These are phyloP conservation scores for Actias luna DNA, from an alignment of 2,888 invertebrate genomes.

Conservation along the genomic window DNA sequence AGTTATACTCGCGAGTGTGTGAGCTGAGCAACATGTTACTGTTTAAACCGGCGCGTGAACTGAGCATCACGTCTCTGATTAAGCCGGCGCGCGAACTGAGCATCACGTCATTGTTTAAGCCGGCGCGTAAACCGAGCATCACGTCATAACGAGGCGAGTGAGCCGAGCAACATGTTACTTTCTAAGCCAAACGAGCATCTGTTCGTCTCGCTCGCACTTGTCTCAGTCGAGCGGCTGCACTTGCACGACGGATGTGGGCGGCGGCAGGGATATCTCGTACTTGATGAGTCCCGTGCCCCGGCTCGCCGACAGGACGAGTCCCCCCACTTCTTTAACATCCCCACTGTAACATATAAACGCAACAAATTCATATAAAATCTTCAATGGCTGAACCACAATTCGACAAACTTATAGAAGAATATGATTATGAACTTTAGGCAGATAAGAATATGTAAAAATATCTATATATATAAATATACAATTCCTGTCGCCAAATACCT, in stretches of 20 bases:
- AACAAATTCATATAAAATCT: not conserved
- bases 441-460: too few relatives aligned
- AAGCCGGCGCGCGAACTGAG: slow-evolving; percentile 4
- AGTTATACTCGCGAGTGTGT: not conserved
- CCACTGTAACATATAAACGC: slow-evolving; percentile 41
- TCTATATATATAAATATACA: too few relatives aligned
- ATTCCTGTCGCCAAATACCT: too few relatives aligned
- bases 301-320: slow-evolving; percentile 66
- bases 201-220: slow-evolving; percentile 37
- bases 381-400: not conserved
- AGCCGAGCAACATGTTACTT: not conserved
- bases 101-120: not conserved
- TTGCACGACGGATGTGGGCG: slow-evolving; percentile 71
- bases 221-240: slow-evolving; percentile 77
- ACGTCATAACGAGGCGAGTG: not conserved
- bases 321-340: slow-evolving; percentile 70
- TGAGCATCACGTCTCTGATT: not conserved
- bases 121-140: not conserved
- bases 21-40: not conserved
- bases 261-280: slow-evolving; percentile 82
- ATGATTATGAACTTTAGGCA: too few relatives aligned
- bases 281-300: slow-evolving; percentile 78
- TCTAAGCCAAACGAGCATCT: slow-evolving; percentile 11
- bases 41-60: not conserved
- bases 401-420: too few relatives aligned